Base-by-base conservation (phyloP, 2,888 invertebrate species). In the Pomacea canaliculata region DNA sequence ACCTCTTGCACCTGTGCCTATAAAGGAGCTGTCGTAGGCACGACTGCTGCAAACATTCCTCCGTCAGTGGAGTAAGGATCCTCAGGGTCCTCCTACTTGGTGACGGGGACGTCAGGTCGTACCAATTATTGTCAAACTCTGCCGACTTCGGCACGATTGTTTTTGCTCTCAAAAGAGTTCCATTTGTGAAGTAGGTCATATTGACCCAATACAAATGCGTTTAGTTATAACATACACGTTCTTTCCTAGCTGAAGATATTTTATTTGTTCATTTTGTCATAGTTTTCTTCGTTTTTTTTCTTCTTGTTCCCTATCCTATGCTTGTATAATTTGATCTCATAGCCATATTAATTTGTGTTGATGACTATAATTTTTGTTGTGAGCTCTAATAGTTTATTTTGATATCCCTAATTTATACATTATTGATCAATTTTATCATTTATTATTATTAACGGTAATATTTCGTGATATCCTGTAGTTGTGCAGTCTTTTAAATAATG, bases 1-100 rank as follows among this genome's bases (percentile, higher is more conserved):
- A 73, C 73, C 46, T 51, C 56, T 16, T 73, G 73, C 68, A 51
- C 66, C 12, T 73, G 73, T 48, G 73, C 73, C 9, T 51, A n/a
- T 9, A 46, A 51, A 8, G 60, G 51, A 16, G 37, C 49, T 18
- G 13, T 19, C 13, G 18, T 4, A n/a, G 37, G 46, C 19, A 27
- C 46, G 7, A 19, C 48, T 19, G 10, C 67, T 10, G n/a, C 62
- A 16, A 46, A 49, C 23, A 67, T 37, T 16, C 73, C 23, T 27
- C 51, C 7, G 12, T 65, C 51, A 16, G 37, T 59, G 56, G 56
- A 9, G 56, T 48, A 37, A 65, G 56, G 56, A 27, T 7, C 60
- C 27, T 37, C 19, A 46, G 51, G 27, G 16, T n/a, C 13, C 2
- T 46, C 7, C 7, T 19, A 7, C 7, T 51, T 27, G 18, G 13